These are phyloP conservation scores for Dicrurus megarhynchus DNA, from an alignment of 2,113 vertebrate genomes.

Conservation along the genomic window DNA sequence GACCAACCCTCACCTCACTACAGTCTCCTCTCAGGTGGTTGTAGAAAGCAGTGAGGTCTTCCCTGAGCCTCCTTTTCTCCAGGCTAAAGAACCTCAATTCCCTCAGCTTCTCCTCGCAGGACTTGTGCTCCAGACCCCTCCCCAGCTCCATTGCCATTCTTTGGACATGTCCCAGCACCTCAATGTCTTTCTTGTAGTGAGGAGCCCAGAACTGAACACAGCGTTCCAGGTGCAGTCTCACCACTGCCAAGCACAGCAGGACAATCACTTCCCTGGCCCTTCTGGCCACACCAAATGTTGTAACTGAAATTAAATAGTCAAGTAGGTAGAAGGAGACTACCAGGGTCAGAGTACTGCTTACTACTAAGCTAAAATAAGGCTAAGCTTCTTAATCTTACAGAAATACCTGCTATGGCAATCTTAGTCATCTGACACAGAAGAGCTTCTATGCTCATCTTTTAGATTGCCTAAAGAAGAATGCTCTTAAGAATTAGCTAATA, in stretches of 20 bases:
- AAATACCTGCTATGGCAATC: not conserved
- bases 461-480: not conserved
- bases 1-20: not conserved
- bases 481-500: not conserved
- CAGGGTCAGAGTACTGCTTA: not conserved
- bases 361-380: not conserved
- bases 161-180: accelerated
- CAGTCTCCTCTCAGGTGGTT: not conserved
- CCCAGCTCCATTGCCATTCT: accelerated
- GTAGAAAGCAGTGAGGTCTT: not conserved
- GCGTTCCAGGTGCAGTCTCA: not conserved
- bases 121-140: not conserved
- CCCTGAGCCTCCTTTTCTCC: not conserved
- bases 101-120: not conserved
- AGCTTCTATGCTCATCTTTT: not conserved
- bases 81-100: not conserved
- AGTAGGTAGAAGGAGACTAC: not conserved
- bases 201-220: not conserved
- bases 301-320: not conserved
- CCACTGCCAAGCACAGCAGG: not conserved
- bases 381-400: not conserved
- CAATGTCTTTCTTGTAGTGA: not conserved
- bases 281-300: not conserved
- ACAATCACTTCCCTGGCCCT: not conserved
- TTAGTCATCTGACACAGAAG: not conserved